Conservation (phyloP, 2,888 invertebrate genomes). For the Pharmacophagus antenor region DNA sequence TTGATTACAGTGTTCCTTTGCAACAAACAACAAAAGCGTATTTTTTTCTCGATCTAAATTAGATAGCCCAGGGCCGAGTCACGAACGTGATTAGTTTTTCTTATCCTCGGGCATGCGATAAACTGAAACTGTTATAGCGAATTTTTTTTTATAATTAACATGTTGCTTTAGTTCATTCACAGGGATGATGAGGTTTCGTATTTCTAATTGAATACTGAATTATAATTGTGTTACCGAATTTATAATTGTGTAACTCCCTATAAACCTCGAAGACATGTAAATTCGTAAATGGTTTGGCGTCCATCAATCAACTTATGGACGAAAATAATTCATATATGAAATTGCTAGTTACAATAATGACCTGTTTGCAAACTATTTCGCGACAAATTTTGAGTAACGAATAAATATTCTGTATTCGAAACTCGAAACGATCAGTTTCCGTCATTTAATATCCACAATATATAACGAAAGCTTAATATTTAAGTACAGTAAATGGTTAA, state of each 20-base stretch:
- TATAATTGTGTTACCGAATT: too few relatives aligned
- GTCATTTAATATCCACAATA: not conserved
- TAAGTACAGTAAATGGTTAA: conserved; percentile 27
- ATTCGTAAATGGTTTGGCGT: too few relatives aligned
- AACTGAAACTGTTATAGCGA: conserved; percentile 6
- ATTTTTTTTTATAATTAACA: conserved; percentile 18
- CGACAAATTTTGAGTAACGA: not conserved
- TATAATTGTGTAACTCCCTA: too few relatives aligned
- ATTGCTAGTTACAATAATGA: not conserved
- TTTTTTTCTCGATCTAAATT: conserved; percentile 40
- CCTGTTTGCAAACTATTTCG: not conserved
- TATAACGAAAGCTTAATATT: conserved; percentile 24
- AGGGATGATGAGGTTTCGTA: not conserved
- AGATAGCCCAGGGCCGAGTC: conserved; percentile 44
- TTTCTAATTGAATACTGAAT: not conserved
- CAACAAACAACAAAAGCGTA: conserved; percentile 32
- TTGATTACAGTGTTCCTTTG: conserved; percentile 29
- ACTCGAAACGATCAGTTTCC: not conserved
- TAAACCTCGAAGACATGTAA: too few relatives aligned
- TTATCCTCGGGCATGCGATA: conserved; percentile 18
- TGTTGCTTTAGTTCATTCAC: conserved; percentile 13
- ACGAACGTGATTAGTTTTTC: conserved; percentile 43
- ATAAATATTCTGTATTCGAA: not conserved
- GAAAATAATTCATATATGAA: not conserved
- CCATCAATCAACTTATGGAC: too few relatives aligned